These are phyloP conservation scores for Phodopus roborovskii DNA, from an alignment of 2,113 vertebrate species.

Conservation along the genomic window DNA sequence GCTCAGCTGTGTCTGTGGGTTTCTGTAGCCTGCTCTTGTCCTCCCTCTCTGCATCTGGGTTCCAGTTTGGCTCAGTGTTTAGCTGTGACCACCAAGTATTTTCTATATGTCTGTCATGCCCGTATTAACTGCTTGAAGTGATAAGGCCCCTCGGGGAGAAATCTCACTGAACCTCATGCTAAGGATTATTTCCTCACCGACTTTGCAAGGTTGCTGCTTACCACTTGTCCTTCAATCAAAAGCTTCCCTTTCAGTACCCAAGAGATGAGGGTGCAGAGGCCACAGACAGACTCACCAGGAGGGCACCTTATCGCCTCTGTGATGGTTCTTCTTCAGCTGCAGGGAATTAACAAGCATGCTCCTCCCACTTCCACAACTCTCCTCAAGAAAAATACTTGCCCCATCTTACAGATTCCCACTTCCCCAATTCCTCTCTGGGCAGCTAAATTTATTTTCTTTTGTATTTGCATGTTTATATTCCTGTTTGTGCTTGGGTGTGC, in stretches of 20 bases:
- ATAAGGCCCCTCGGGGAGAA: constrained; percentile 62
- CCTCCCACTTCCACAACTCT: background rate
- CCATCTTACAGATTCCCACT: background rate
- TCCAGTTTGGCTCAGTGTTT: no score
- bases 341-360: background rate
- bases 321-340: background rate
- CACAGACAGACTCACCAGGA: background rate
- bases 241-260: background rate
- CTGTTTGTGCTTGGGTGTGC: background rate
- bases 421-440: background rate
- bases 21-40: no score
- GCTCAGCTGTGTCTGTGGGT: no score
- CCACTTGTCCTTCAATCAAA: constrained; percentile 14
- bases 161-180: constrained; percentile 23
- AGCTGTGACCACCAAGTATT: no score
- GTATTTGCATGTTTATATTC: background rate
- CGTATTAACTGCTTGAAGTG: constrained; percentile 60
- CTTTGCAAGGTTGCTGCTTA: background rate
- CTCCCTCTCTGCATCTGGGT: no score
- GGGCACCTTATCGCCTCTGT: background rate
- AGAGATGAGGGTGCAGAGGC: background rate
- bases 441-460: background rate
- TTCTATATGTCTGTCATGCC: constrained; percentile 73
- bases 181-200: constrained; percentile 45
- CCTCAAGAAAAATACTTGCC: background rate